Evolutionary conservation across 2,888 invertebrate species (phyloP).

Genomic region (Ormyrus thymus): DNA sequence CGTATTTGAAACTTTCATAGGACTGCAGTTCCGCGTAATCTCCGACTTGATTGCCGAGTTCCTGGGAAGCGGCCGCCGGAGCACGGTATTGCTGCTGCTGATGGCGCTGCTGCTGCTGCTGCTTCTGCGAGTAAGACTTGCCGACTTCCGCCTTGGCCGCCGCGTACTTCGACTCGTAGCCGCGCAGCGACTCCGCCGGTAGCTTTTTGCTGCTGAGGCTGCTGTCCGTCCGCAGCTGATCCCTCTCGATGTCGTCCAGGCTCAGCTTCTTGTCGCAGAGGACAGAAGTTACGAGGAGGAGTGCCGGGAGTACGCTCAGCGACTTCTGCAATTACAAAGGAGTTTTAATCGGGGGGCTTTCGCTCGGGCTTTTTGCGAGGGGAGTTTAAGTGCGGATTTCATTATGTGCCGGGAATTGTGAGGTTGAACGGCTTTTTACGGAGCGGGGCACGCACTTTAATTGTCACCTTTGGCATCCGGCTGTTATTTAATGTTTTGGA

Average conservation of each 20-base stretch:
- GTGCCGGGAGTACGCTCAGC: constrained; percentile 60
- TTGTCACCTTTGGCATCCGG: background rate
- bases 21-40: constrained; percentile 57
- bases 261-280: constrained; percentile 80
- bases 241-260: constrained; percentile 85
- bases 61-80: constrained; percentile 57
- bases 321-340: constrained; percentile 63
- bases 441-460: background rate
- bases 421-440: no score
- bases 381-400: no score
- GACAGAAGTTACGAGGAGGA: constrained; percentile 63
- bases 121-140: constrained; percentile 34
- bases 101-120: constrained; percentile 55
- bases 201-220: constrained; percentile 46
- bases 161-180: constrained; percentile 61
- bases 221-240: constrained; percentile 74
- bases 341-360: background rate
- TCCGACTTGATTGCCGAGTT: constrained; percentile 55
- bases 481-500: no score
- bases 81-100: constrained; percentile 60
- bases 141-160: constrained; percentile 60
- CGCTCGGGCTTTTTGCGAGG: no score
- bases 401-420: no score
- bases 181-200: constrained; percentile 58
- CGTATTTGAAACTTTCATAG: constrained; percentile 58